phyloP scores from a whole-genome alignment of 2,113 vertebrate genomes.

The Sapajus apella region DNA sequence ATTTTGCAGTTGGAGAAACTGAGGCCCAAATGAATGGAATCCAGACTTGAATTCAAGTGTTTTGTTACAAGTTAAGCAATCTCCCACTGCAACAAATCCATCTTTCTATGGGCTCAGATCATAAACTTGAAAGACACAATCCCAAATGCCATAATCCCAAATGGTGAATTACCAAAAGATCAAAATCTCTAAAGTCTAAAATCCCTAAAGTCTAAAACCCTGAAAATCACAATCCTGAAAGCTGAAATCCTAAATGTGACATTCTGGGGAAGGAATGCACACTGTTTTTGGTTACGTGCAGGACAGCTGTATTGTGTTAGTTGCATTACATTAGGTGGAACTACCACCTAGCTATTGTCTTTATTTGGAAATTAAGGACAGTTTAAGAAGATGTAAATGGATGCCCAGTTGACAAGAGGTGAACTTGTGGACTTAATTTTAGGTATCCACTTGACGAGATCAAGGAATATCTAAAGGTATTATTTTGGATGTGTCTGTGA shows the following conservation, averaged over 20 bases:
- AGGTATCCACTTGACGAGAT: not conserved
- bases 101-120: not conserved
- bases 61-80: accelerated
- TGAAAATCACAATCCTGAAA: not conserved
- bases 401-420: not conserved
- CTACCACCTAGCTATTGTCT: not conserved
- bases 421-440: not conserved
- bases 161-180: not conserved
- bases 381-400: not conserved
- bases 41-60: not conserved
- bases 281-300: not conserved
- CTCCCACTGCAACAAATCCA: not conserved
- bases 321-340: not conserved
- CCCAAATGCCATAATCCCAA: not conserved
- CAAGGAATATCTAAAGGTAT: not conserved
- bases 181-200: not conserved
- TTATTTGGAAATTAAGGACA: not conserved
- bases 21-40: not conserved
- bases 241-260: not conserved
- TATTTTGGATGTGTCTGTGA: not conserved
- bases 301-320: not conserved
- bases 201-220: not conserved
- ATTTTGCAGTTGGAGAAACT: not conserved
- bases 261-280: not conserved
- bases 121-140: not conserved